A percentile compares a stretch with the other conserved stretches of the same genome.
These are phyloP conservation scores for Ariolimax columbianus DNA, from an alignment of 2,888 invertebrate species.

Conservation along the genomic window DNA sequence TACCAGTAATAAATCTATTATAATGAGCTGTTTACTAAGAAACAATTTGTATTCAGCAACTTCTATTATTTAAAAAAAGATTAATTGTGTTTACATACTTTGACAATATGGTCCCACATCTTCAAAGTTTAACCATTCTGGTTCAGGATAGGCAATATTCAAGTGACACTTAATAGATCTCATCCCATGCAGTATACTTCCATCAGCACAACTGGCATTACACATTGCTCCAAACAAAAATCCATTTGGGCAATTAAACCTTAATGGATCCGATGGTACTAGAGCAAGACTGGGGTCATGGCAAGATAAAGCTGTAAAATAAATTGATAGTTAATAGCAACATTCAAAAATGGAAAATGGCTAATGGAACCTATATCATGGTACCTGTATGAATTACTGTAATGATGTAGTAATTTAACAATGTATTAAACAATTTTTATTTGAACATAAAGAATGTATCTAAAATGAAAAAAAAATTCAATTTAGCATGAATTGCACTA, in stretches of 20 bases:
- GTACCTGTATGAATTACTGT: background rate
- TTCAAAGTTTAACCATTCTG: background rate
- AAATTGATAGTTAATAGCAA: too few relatives aligned
- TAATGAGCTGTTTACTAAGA: too few relatives aligned
- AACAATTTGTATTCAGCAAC: too few relatives aligned
- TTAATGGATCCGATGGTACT: background rate
- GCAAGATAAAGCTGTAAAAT: background rate
- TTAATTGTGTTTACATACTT: background rate
- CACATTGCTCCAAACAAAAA: background rate
- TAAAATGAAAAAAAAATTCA: too few relatives aligned
- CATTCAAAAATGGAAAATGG: too few relatives aligned
- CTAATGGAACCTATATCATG: too few relatives aligned
- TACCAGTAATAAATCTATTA: too few relatives aligned
- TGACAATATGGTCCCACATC: background rate
- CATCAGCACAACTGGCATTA: background rate
- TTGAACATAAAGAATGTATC: too few relatives aligned
- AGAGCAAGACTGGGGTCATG: background rate
- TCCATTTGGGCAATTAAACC: conserved; percentile 4
- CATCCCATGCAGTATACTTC: background rate
- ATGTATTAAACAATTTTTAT: too few relatives aligned
- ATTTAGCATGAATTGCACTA: too few relatives aligned
- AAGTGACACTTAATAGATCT: background rate
- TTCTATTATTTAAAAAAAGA: too few relatives aligned
- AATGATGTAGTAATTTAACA: too few relatives aligned
- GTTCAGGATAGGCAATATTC: background rate